Evolutionary conservation across 2,797 vertebrate species (phyloP), one percentile per base, ranked within the genome.

Genomic region (Botia kubotai): DNA sequence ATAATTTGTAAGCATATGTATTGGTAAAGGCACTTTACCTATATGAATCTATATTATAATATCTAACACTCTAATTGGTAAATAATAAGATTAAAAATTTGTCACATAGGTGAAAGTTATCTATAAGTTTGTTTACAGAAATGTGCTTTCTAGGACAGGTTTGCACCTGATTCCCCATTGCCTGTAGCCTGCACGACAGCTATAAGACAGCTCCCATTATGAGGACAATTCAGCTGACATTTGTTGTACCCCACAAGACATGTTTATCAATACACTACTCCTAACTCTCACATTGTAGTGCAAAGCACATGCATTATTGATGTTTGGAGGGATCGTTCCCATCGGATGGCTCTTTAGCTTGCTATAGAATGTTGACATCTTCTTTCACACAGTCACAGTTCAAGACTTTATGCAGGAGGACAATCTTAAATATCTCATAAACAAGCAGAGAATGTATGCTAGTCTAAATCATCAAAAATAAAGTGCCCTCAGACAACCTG

Each of bases 281-380:
- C 84, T 75, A 83, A 75, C 75, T 77, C 68, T 48, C 68, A 83
- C 83, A 83, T 77, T 71, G 73, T 52, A 71, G 82, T 69, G 65
- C 79, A 81, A 66, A 69, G 69, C 53, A 21, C 57, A 60, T 86
- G 26, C 71, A 84, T 88, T 87, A 90, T 91, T 81, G 84, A 89
- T 77, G 85, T 81, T 83, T 55, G 16, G 13, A 52, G 33, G 58
- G 72, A 85, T 85, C 52, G 1, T 80, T 78, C 82, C 83, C 77
- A 75, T 85, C 65, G 14, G 73, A 86, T 69, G 48, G 77, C 65
- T 68, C 80, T 84, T 83, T 23, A 66, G 81, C 82, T 83, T 83
- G 82, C 87, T 82, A 86, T 70, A 84, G 86, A 88, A 81, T 82
- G 87, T 89, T 90, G 87, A 90, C 85, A 86, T 86, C 86, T 91